Evolutionary conservation across 1,140 invertebrate genomes (phyloP), one percentile per base, ranked within the genome.

Genomic region (Phthorimaea operculella): DNA sequence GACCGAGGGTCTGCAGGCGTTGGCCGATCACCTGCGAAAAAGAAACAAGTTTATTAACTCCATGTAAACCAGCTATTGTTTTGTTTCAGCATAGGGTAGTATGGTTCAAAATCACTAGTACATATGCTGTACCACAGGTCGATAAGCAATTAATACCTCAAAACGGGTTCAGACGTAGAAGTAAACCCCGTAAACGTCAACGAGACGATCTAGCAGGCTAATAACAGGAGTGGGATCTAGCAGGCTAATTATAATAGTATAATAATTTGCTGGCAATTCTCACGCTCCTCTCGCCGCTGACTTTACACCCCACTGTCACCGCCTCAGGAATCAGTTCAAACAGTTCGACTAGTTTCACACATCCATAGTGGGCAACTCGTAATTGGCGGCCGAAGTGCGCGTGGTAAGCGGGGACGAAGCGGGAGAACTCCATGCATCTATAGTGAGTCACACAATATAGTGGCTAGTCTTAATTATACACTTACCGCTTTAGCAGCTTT

Each of bases 361-460:
- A 98, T 1, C 97, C 96, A 79, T 97, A 98, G 84, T 98, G 95
- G 7, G 96, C 92, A 0, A 98, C 93, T 48, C 95, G 91, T 72
- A 96, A 96, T 79, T 98, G 97, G 62, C 93, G 90, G 4, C 94
- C 94, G 79, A 96, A 98, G 79, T 98, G 96, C 68, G 97, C 95
- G 86, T 98, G 97, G 87, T 98, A 98, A 0, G 94, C 91, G 10
- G 96, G 96, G 18, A 98, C 96, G 74, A 99, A 98, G 72, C 96
- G 95, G 63, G 95, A 93, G 78, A 98, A 98, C 34, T 92, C 83
- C 89, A 98, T 95, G 17, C 90, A n/a, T n/a, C n/a, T n/a, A n/a
- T n/a, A n/a, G n/a, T n/a, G n/a, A n/a, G n/a, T n/a, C n/a, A n/a
- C n/a, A n/a, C n/a, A n/a, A n/a, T n/a, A n/a, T n/a, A n/a, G n/a